Evolutionary conservation across 2,113 vertebrate genomes (phyloP).

Genomic region (Scopus umbretta): DNA sequence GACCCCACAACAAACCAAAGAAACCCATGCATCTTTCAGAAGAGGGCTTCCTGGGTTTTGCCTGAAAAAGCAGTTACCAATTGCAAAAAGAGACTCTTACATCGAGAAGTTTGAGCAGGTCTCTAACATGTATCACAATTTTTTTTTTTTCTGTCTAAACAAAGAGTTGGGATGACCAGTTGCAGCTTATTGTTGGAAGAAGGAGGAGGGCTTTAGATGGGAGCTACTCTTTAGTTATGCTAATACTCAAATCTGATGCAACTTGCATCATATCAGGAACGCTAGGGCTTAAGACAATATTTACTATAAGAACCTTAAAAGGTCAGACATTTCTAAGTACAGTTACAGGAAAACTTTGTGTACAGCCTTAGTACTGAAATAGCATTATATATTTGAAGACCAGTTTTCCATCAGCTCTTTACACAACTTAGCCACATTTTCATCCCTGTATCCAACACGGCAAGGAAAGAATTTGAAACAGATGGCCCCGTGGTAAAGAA

Average conservation of each 20-base stretch:
- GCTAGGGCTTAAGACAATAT: neutral
- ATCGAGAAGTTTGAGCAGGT: neutral
- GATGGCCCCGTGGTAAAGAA: neutral
- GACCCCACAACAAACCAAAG: neutral
- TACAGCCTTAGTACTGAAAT: neutral
- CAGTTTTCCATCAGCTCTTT: neutral
- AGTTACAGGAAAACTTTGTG: neutral
- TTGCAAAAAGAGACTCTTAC: neutral
- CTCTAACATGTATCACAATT: neutral
- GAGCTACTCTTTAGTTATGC: neutral
- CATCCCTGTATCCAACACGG: neutral
- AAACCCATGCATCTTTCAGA: neutral
- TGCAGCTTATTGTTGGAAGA: neutral
- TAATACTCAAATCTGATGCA: neutral
- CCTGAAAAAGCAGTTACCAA: neutral
- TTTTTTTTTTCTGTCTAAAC: too few species aligned
- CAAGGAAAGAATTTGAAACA: conserved; percentile 11
- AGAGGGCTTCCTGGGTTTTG: neutral
- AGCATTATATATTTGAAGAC: neutral
- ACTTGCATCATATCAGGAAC: neutral
- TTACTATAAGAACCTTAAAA: neutral
- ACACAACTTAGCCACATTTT: neutral
- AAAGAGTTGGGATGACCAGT: neutral
- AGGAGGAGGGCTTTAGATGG: neutral
- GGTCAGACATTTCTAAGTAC: neutral